phyloP scores from a whole-genome alignment of 2,113 vertebrate species.

The Myrmecobius fasciatus region DNA sequence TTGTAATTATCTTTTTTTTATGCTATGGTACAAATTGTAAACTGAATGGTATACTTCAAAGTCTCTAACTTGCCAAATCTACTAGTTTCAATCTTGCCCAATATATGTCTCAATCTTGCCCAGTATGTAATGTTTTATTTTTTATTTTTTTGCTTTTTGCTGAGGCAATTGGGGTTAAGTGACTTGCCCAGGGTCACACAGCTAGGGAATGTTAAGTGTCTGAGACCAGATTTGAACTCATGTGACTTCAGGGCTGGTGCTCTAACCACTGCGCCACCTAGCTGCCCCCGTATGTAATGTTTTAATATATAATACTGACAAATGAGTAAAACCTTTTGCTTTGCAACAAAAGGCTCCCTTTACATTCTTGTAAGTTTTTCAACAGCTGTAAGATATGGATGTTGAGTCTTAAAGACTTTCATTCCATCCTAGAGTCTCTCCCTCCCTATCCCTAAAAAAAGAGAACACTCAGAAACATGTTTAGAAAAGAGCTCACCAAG shows the following conservation, averaged over 20 bases:
- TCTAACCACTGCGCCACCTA: too few relatives aligned
- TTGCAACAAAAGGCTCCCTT: neutral
- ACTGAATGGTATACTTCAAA: neutral
- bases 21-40: neutral
- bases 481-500: neutral
- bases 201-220: too few relatives aligned
- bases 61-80: neutral
- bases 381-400: neutral
- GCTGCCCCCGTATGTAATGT: too few relatives aligned
- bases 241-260: too few relatives aligned
- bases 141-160: too few relatives aligned
- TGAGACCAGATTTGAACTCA: too few relatives aligned
- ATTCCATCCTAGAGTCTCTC: neutral
- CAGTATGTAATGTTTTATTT: too few relatives aligned
- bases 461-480: neutral
- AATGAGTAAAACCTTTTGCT: too few relatives aligned
- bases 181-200: too few relatives aligned
- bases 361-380: neutral
- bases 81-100: neutral
- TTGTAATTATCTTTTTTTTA: neutral
- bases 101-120: neutral
- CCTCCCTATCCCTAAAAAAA: neutral
- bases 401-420: neutral
- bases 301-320: too few relatives aligned
- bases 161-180: too few relatives aligned